Base-by-base conservation (phyloP, 1,140 invertebrate genomes). In the Trachelipus rathkii region DNA sequence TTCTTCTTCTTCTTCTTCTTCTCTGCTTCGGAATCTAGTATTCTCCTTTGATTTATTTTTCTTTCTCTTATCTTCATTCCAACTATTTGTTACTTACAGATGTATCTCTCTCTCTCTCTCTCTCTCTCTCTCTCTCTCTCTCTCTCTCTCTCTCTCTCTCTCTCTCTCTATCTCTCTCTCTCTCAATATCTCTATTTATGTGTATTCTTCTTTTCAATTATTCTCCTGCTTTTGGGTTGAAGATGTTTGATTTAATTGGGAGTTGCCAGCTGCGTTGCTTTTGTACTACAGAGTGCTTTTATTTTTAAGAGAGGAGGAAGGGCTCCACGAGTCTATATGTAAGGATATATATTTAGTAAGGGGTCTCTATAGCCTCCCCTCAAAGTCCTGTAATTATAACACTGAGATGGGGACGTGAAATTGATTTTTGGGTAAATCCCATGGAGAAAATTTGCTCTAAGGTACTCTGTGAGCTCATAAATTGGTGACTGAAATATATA, bases 181-280 rank as follows among this genome's bases (percentile, higher is more conserved):
- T 33, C 33, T 33, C 33, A 3, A n/a, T 33, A 33, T 6, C 33
- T 33, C 33, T 33, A 33, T 33, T 33, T 33, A 33, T 33, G 6
- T 33, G 6, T 33, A 6, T 33, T 33, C 33, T 33, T 33, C 33
- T 33, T 33, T 33, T 33, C 33, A 33, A 60, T 60, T 60, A 13
- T 8, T 60, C 50, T 60, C 50, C 50, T 60, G 50, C 2, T 60
- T 60, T 19, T 33, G 33, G 19, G 50, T 60, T 60, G 50, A 60
- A 60, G 50, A 60, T 60, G 50, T 60, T 60, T 60, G 50, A 60
- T 60, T 60, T 60, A 60, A 60, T 60, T 60, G 50, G 50, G 50
- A 60, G 50, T 15, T 13, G 19, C 11, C 50, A 60, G 50, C 50
- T 60, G 50, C 50, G 50, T 15, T 13, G 50, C 50, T 60, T 33